Evolutionary conservation across 2,797 vertebrate species (phyloP).

Genomic region (Anguilla pacifica): DNA sequence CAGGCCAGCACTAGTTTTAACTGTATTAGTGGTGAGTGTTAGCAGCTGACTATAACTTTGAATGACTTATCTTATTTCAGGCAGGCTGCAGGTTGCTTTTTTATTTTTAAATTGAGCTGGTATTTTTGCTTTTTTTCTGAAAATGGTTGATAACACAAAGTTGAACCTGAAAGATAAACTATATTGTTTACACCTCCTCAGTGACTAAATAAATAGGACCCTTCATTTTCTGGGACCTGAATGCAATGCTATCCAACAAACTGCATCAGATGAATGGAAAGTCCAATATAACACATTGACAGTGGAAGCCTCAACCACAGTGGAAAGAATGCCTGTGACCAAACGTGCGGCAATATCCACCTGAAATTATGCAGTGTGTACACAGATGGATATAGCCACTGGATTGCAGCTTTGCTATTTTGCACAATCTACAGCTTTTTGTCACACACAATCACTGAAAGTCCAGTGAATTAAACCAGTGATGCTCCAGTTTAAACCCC

Average conservation of each 20-base stretch:
- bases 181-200: neutral
- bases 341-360: neutral
- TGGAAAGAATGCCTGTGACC: neutral
- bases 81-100: too few species aligned
- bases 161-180: neutral
- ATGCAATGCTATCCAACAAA: neutral
- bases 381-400: neutral
- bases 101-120: too few species aligned
- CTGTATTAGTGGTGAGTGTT: too few species aligned
- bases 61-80: too few species aligned
- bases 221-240: neutral
- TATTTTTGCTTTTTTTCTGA: too few species aligned
- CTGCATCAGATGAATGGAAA: neutral
- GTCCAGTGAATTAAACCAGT: neutral
- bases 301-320: neutral
- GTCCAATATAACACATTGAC: neutral
- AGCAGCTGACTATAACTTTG: too few species aligned
- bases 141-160: neutral
- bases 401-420: neutral
- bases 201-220: neutral
- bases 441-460: neutral
- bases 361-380: neutral
- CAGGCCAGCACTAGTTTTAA: too few species aligned
- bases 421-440: neutral
- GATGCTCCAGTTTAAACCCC: neutral